Evolutionary conservation across 2,797 vertebrate genomes (phyloP).

Genomic region (Muraenolepis orangiensis): DNA sequence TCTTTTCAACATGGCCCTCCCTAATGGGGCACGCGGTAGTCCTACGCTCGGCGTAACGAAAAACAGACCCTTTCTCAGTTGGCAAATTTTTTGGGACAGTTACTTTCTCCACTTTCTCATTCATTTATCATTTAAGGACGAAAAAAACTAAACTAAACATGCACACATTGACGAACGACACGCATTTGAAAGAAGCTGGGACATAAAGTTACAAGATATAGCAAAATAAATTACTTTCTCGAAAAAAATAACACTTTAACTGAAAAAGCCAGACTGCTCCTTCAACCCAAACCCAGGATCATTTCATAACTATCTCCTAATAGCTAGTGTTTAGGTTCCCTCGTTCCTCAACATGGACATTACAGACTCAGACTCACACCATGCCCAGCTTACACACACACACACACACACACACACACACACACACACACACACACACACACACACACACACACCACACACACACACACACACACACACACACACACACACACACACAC

Average conservation of each 20-base stretch:
- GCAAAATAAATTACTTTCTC: conserved; percentile 9
- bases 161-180: not conserved
- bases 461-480: not conserved
- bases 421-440: conserved; percentile 16
- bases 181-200: not conserved
- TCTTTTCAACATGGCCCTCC: conserved; percentile 46
- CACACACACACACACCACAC: conserved; percentile 47
- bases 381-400: conserved; percentile 32
- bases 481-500: not conserved
- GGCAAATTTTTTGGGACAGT: conserved; percentile 76
- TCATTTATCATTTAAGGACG: not conserved
- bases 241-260: not conserved
- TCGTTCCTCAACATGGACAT: conserved; percentile 64
- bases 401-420: not conserved
- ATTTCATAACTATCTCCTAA: conserved; percentile 7
- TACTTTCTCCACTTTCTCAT: conserved; percentile 47
- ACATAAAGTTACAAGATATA: conserved; percentile 9
- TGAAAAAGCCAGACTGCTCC: conserved; percentile 36
- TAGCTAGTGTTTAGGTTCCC: conserved; percentile 56
- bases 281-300: conserved; percentile 44
- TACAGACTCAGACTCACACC: conserved; percentile 50
- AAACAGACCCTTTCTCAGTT: conserved; percentile 50
- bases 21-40: conserved; percentile 55
- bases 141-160: no score
- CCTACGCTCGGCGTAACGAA: not conserved